These are phyloP conservation scores for Platichthys flesus DNA, from an alignment of 2,113 vertebrate species.

Conservation along the genomic window DNA sequence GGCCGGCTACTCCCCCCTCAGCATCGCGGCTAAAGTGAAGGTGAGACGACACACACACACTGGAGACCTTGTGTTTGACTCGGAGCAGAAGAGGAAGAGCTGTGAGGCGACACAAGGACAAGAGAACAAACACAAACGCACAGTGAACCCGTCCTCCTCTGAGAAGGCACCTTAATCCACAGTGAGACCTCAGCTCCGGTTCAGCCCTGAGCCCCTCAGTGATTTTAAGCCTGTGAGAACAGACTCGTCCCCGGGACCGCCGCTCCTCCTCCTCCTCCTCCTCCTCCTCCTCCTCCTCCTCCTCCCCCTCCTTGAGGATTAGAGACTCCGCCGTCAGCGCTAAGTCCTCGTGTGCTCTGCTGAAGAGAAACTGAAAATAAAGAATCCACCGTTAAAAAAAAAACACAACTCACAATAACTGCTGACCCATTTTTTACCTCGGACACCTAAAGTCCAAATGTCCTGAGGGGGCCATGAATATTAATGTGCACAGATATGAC, in stretches of 20 bases:
- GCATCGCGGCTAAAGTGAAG: conserved; percentile 95
- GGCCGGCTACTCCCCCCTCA: conserved; percentile 86
- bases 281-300: no score
- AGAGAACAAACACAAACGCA: not conserved
- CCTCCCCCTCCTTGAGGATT: conserved; percentile 32
- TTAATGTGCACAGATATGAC: no score
- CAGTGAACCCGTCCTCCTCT: not conserved
- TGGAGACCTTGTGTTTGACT: not conserved
- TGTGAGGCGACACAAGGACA: no score
- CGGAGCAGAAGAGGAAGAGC: no score
- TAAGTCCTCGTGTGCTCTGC: not conserved
- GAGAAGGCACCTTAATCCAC: conserved; percentile 41
- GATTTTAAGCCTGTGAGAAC: conserved; percentile 38
- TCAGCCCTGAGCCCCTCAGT: conserved; percentile 21
- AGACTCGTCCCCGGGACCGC: not conserved
- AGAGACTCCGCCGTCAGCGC: conserved; percentile 5
- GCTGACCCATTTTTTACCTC: conserved; percentile 16
- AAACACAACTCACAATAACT: conserved; percentile 11
- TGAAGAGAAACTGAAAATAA: conserved; percentile 1
- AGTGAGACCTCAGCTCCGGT: conserved; percentile 33
- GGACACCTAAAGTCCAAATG: not conserved
- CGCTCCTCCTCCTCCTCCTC: conserved; percentile 25
- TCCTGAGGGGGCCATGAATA: not conserved
- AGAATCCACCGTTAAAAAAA: conserved; percentile 17
- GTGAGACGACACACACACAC: conserved; percentile 71